Conservation (phyloP, 2,797 vertebrate species). For the Morelia viridis region DNA sequence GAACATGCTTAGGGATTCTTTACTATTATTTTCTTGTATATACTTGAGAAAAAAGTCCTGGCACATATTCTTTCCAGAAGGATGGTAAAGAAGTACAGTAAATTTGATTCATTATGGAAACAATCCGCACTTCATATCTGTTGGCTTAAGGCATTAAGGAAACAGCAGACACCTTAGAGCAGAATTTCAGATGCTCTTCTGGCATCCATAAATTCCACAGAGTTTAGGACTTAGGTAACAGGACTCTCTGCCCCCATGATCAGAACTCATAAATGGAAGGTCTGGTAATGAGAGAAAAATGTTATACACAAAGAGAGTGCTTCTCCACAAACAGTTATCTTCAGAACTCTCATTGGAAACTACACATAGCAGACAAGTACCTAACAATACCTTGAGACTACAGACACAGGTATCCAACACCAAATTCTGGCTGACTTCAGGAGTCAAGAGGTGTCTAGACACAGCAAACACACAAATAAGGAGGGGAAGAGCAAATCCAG, state of each 20-base stretch:
- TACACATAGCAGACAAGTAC: background rate
- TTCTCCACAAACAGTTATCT: background rate
- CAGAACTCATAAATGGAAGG: background rate
- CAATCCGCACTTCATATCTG: background rate
- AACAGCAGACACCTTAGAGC: background rate
- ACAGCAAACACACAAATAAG: background rate
- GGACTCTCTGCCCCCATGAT: background rate
- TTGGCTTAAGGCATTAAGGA: background rate
- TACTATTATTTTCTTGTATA: background rate
- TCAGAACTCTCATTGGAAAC: background rate
- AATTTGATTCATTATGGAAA: background rate
- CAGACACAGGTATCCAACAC: background rate
- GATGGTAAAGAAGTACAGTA: background rate
- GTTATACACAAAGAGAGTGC: background rate
- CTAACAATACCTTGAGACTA: background rate
- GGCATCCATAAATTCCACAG: background rate
- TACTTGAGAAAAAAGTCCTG: background rate
- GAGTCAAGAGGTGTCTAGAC: background rate
- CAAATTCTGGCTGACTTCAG: background rate
- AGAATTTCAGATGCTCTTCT: background rate
- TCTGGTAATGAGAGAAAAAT: background rate
- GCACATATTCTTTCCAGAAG: background rate
- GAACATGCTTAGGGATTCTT: background rate
- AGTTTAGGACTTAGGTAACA: background rate
- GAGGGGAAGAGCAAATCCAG: background rate